Evolutionary conservation across 2,797 vertebrate species (phyloP).

Genomic region (Rhinophrynus dorsalis): DNA sequence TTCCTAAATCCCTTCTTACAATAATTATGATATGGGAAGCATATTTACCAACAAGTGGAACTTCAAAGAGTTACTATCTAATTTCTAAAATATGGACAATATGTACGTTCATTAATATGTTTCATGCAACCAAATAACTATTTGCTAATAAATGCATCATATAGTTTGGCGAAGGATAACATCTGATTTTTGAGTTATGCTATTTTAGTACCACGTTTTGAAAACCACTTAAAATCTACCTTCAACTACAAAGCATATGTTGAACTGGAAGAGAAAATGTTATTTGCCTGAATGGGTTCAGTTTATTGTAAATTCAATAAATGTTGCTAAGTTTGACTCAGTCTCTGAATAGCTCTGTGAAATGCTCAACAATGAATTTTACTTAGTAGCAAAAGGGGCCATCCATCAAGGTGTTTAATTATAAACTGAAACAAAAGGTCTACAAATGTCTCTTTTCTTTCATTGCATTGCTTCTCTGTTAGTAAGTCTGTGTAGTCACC

Average conservation of each 20-base stretch:
- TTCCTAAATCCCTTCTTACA: too few relatives aligned
- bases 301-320: constrained; percentile 4
- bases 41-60: too few relatives aligned
- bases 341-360: constrained; percentile 18
- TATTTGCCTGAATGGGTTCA: constrained; percentile 1
- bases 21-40: too few relatives aligned
- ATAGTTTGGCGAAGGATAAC: too few relatives aligned
- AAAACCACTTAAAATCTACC: not conserved
- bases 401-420: constrained; percentile 41
- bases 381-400: not conserved
- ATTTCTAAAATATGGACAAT: too few relatives aligned
- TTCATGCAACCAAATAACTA: too few relatives aligned
- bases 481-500: constrained; percentile 13
- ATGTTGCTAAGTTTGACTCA: constrained; percentile 8
- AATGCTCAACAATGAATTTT: constrained; percentile 23
- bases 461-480: constrained; percentile 1
- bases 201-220: not conserved
- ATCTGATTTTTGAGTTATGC: too few relatives aligned
- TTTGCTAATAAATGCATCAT: too few relatives aligned
- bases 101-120: too few relatives aligned
- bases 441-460: constrained; percentile 10
- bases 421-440: constrained; percentile 26
- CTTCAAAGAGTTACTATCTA: too few relatives aligned
- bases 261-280: not conserved
- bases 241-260: not conserved